Evolutionary conservation across 2,888 invertebrate genomes (phyloP).

Genomic region (Heteromyza rotundicornis): DNA sequence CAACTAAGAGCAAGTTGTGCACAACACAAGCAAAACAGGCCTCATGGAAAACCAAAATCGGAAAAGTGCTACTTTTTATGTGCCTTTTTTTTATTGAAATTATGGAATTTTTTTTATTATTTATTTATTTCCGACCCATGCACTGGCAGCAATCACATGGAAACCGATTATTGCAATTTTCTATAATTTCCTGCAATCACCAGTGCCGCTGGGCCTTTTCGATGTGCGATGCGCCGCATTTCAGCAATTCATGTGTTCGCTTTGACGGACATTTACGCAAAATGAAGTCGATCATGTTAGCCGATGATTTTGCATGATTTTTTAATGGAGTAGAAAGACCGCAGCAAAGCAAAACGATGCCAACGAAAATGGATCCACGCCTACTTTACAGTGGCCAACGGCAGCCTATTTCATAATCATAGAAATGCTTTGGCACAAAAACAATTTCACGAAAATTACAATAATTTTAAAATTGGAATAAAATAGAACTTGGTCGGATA

Average conservation of each 20-base stretch:
- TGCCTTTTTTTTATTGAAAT: no score
- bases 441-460: conserved; percentile 25
- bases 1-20: no score
- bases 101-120: no score
- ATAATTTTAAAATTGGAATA: conserved; percentile 19
- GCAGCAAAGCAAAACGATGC: conserved; percentile 23
- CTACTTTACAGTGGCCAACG: conserved; percentile 43
- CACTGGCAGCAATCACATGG: no score
- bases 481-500: no score
- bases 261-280: conserved; percentile 32
- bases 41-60: no score
- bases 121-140: no score
- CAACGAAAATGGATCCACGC: conserved; percentile 32
- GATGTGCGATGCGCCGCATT: not conserved
- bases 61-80: no score
- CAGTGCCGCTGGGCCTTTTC: conserved; percentile 36
- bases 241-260: conserved; percentile 17
- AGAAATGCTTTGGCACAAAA: conserved; percentile 18
- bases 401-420: conserved; percentile 35
- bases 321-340: not conserved
- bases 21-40: no score
- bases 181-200: conserved; percentile 57
- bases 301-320: conserved; percentile 32
- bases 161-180: conserved; percentile 59
- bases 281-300: conserved; percentile 54